Percentiles rank a stretch among this genome's conserved stretches.
Evolutionary conservation across 2,113 vertebrate species (phyloP).

Genomic region (Alligator sinensis): DNA sequence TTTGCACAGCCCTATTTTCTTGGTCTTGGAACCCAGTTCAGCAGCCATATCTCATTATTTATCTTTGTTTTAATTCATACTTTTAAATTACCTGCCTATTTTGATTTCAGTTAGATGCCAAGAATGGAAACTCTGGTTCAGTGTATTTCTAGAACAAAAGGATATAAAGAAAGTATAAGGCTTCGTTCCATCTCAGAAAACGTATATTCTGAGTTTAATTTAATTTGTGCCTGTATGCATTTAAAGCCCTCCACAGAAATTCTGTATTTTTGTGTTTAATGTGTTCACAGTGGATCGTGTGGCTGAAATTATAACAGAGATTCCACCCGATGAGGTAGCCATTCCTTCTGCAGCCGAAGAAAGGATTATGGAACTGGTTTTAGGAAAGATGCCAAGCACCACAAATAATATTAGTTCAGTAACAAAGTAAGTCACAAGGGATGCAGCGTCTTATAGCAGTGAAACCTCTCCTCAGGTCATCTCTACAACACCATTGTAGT

Average conservation of each 20-base stretch:
- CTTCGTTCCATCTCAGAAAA: neutral
- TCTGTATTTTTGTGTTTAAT: neutral
- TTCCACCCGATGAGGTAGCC: conserved; percentile 76
- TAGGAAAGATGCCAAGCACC: conserved; percentile 78
- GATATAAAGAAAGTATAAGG: neutral
- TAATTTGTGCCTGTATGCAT: neutral
- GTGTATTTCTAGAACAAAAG: neutral
- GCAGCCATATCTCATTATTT: neutral
- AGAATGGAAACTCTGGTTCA: neutral
- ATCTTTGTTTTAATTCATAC: neutral
- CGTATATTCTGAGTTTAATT: neutral
- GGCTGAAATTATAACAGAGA: conserved; percentile 72
- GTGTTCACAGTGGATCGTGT: conserved; percentile 68
- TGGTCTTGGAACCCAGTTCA: neutral
- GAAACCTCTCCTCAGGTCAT: neutral
- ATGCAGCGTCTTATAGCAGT: neutral
- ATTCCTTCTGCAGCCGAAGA: conserved; percentile 72
- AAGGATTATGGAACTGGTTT: conserved; percentile 81
- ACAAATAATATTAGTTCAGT: conserved; percentile 65
- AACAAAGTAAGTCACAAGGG: conserved; percentile 77
- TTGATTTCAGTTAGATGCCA: neutral
- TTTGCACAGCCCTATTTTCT: neutral
- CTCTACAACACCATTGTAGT: neutral
- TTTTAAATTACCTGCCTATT: neutral
- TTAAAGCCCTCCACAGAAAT: neutral